Base-by-base conservation (phyloP, 37 sponge, comb jelly and placozoan species). In the Spongia lamella region DNA sequence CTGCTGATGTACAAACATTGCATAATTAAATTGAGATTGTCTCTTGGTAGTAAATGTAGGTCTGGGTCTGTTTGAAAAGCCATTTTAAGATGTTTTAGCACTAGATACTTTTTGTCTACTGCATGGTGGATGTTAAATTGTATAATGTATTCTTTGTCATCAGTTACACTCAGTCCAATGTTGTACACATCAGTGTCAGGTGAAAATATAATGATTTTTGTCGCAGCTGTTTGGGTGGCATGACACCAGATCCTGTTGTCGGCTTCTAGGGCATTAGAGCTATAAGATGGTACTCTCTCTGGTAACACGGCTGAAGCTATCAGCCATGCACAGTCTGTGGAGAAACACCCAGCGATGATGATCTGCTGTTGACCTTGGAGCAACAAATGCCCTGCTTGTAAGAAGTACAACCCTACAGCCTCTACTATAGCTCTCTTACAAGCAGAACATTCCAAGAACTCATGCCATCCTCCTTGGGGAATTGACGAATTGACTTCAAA, bases 101-200 rank as follows among this genome's bases (percentile, higher is more conserved):
- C 36, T 24, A 9, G 34, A 24, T 34, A 51, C 56, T 2, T 66
- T 56, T 9, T 56, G 7, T 77, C 67, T 31, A 56, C 2, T 13
- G 68, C 29, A 7, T 29, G 35, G 39, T 31, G 30, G 19, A 31
- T 35, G 57, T 57, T 73, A n/a, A 73, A 22, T 37, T 73, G 59
- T 14, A 73, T 24, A 19, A 60, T 22, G 9, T 35, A 49, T 1
- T 61, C 49, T 20, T 35, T 26, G 9, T 56, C 3, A 9, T 3
- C 7, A 9, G 5, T 43, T 13, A n/a, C n/a, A n/a, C 4, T 2
- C 25, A 78, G 55, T 53, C 78, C 78, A 35, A 78, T 66, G 33
- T 63, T 43, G 31, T 78, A 78, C 4, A 66, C 37, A 53, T 78
- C 78, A 19, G 77, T 76, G 40, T 76, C 77, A 50, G 77, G 77